Conservation (phyloP, 2,888 invertebrate genomes). For the Drosophila mettleri region DNA sequence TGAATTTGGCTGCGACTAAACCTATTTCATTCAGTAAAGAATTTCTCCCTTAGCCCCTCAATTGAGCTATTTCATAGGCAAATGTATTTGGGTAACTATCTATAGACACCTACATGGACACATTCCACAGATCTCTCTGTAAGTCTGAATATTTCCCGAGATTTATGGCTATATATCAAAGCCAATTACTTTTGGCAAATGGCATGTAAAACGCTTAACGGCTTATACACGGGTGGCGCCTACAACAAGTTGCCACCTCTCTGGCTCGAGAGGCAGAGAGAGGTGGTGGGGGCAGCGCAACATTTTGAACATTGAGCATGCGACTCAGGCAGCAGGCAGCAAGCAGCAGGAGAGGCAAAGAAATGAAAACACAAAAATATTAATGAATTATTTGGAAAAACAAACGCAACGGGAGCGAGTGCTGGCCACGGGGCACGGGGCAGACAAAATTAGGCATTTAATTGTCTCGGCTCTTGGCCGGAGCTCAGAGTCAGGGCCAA, state of each 20-base stretch:
- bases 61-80: not conserved
- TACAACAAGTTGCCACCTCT: not conserved
- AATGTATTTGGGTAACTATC: too few species aligned
- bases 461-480: constrained; percentile 66
- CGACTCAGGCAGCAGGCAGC: constrained; percentile 68
- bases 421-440: constrained; percentile 37
- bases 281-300: not conserved
- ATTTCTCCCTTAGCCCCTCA: not conserved
- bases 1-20: too few species aligned
- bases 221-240: not conserved
- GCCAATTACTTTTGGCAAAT: constrained; percentile 9
- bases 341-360: constrained; percentile 36
- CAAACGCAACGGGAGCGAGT: constrained; percentile 54
- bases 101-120: not conserved
- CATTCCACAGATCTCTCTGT: not conserved
- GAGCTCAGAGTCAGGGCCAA: constrained; percentile 19
- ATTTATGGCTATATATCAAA: too few species aligned
- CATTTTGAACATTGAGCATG: constrained; percentile 60
- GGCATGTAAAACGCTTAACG: constrained; percentile 17
- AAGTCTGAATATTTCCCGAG: not conserved
- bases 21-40: too few species aligned
- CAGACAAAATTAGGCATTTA: constrained; percentile 79
- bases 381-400: constrained; percentile 85
- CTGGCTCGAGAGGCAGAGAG: not conserved
- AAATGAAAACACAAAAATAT: constrained; percentile 72